Base-by-base conservation (phyloP, 2,888 invertebrate genomes). In the Ectemnius cavifrons region DNA sequence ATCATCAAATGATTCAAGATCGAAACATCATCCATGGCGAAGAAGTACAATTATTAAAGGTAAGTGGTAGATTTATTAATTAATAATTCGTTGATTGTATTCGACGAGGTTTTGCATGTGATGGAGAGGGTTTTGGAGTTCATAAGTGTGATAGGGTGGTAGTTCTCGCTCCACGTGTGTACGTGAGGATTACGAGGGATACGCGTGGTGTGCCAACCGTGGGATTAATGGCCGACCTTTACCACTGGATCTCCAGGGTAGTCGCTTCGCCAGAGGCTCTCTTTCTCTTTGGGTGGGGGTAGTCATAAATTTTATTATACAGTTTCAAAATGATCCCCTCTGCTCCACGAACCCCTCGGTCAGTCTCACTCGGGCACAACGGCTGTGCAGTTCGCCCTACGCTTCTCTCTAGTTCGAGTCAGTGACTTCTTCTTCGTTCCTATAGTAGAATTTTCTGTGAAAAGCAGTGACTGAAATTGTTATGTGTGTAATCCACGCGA, bases 221-320 rank as follows among this genome's bases (percentile, higher is more conserved):
- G 79, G 81, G 85, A 82, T 86, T 87, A 88, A 89, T 86, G 84
- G 84, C 79, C 78, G 80, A 80, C 79, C 85, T 83, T 86, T 82
- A 84, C 77, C 75, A 80, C 70, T 68, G 60, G 77, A 81, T 77
- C 83, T 72, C 78, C 77, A 71, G 71, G 73, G 76, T 65, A 60
- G 72, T 73, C 63, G 65, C 11, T 4, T 37, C 8, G 37, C 37
- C 8, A 8, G 37, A 6, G 37, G 37, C 37, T 6, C 37, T 37
- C 37, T 37, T 11, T 6, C 37, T 11, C 37, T 23, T 2, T 3
- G 47, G 60, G 80, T 75, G 86, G 85, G 85, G 86, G 82, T 37
- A 37, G 76, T 89, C 90, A 92, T 93, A 92, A 92, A 92, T 93
- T 92, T 92, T 91, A 90, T 88, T 89, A 88, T 92, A 92, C 91